Conservation (phyloP, 2,797 vertebrate species). For the Ptychobarbus kaznakovi region DNA sequence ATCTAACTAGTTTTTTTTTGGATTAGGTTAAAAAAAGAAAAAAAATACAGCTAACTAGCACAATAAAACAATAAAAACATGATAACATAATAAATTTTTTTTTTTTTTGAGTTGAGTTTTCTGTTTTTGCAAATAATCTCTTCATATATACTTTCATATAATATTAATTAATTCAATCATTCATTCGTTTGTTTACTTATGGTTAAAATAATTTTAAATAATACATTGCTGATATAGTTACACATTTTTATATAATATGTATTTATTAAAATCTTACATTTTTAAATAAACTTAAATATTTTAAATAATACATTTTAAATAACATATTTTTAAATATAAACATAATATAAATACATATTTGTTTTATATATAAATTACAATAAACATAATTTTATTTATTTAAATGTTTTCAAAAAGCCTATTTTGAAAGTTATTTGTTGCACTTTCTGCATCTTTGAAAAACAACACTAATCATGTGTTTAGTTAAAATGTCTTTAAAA, state of each 20-base stretch:
- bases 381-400: neutral
- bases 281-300: neutral
- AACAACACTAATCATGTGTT: constrained; percentile 2
- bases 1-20: too few species aligned
- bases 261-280: neutral
- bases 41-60: too few species aligned
- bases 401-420: neutral
- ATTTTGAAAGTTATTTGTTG: neutral
- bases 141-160: neutral
- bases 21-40: too few species aligned
- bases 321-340: neutral
- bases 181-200: neutral
- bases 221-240: too few species aligned
- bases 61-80: too few species aligned
- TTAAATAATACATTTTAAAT: too few species aligned
- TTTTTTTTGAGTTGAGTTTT: too few species aligned
- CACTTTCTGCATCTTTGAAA: neutral
- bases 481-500: constrained; percentile 8
- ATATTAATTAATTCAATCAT: neutral
- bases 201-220: too few species aligned
- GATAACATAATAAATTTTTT: too few species aligned
- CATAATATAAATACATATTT: neutral
- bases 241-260: neutral
- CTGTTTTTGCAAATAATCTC: too few species aligned
- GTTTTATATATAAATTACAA: neutral